Percentiles rank a stretch among this genome's conserved stretches.
These are phyloP conservation scores for Gallinago nigripennis DNA, from an alignment of 2,797 vertebrate genomes.

Conservation along the genomic window DNA sequence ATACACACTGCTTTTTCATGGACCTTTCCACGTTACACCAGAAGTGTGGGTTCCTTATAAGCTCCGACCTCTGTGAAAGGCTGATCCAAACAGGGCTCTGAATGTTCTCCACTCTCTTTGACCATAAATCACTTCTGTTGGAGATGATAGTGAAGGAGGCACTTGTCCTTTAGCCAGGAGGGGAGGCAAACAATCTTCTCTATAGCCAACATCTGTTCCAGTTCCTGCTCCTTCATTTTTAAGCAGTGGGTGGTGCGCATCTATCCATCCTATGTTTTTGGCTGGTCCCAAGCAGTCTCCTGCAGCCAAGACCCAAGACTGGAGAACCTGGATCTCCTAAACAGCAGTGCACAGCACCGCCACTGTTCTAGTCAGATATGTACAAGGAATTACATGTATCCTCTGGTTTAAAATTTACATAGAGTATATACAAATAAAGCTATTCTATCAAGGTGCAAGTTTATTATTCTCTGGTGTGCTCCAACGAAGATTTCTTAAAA, in stretches of 20 bases:
- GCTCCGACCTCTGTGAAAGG: not conserved
- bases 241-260: constrained; percentile 34
- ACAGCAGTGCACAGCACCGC: constrained; percentile 54
- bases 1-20: constrained; percentile 44
- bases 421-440: constrained; percentile 66
- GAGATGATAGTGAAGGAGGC: constrained; percentile 34
- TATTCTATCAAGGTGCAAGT: constrained; percentile 65
- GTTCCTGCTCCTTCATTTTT: not conserved
- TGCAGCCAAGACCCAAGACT: constrained; percentile 18
- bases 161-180: constrained; percentile 55
- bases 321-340: constrained; percentile 27
- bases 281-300: constrained; percentile 16
- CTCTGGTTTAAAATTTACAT: constrained; percentile 48
- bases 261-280: constrained; percentile 29
- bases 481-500: constrained; percentile 5
- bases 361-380: not conserved
- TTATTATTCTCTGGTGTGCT: constrained; percentile 34
- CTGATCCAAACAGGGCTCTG: not conserved
- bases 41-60: not conserved
- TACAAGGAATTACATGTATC: constrained; percentile 39
- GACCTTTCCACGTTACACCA: not conserved
- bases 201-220: constrained; percentile 6
- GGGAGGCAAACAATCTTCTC: constrained; percentile 29
- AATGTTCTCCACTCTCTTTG: not conserved
- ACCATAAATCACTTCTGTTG: constrained; percentile 12